phyloP scores from a whole-genome alignment of 2,797 vertebrate genomes.

The Pteronotus mesoamericanus region DNA sequence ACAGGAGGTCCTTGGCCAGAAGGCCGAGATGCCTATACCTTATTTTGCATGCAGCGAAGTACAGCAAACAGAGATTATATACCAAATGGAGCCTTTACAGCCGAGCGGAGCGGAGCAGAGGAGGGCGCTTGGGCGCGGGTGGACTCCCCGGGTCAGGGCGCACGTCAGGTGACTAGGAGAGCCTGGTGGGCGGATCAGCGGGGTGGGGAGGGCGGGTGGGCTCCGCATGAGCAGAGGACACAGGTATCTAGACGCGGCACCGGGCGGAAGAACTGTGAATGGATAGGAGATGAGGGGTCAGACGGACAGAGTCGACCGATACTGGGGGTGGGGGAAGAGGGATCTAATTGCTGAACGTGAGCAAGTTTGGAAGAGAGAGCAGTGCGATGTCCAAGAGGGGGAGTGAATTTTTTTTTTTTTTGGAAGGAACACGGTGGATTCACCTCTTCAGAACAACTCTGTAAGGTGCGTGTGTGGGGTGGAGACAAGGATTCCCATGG shows the following conservation, averaged over 20 bases:
- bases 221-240: too few species aligned
- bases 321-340: background rate
- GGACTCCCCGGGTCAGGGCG: background rate
- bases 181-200: background rate
- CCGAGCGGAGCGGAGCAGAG: background rate
- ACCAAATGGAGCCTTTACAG: background rate
- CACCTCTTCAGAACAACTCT: background rate
- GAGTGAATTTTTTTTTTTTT: background rate
- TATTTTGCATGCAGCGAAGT: background rate
- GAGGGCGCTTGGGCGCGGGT: background rate
- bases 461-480: background rate
- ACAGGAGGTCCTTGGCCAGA: background rate
- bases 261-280: background rate
- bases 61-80: background rate
- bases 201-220: too few species aligned
- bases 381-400: background rate
- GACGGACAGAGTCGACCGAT: background rate
- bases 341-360: background rate
- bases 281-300: background rate
- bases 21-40: background rate
- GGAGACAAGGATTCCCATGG: background rate
- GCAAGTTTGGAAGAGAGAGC: background rate
- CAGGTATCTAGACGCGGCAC: fast-evolving
- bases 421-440: background rate
- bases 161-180: background rate